These are phyloP conservation scores for Hydrotaea cyrtoneurina DNA, from an alignment of 2,888 invertebrate genomes.

Conservation along the genomic window DNA sequence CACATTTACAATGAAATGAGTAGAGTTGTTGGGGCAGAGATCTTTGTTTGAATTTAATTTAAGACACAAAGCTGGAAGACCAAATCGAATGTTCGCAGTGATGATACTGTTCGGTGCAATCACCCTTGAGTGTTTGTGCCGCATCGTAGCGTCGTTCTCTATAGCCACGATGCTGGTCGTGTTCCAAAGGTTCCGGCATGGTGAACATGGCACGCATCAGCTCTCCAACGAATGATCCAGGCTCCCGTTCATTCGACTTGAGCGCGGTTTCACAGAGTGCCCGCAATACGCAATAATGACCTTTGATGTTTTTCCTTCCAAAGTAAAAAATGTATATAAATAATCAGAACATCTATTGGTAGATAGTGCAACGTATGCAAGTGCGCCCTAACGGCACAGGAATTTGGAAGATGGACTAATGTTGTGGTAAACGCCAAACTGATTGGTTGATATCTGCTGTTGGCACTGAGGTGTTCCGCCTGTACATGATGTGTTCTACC, in stretches of 20 bases:
- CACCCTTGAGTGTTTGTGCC: slow-evolving; percentile 73
- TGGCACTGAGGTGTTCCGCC: no score
- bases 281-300: slow-evolving; percentile 81
- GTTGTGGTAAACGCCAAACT: no score
- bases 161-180: slow-evolving; percentile 54
- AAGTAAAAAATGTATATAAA: background rate
- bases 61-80: slow-evolving; percentile 75
- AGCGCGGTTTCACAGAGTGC: slow-evolving; percentile 82
- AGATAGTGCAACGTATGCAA: no score
- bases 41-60: slow-evolving; percentile 33
- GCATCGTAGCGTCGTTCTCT: slow-evolving; percentile 74
- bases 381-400: no score
- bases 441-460: no score
- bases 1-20: background rate
- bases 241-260: slow-evolving; percentile 73
- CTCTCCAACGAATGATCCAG: slow-evolving; percentile 77
- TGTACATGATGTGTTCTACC: no score
- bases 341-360: no score
- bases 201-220: slow-evolving; percentile 78
- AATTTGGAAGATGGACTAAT: no score
- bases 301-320: slow-evolving; percentile 76
- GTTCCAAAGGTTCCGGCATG: slow-evolving; percentile 74
- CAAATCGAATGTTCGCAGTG: slow-evolving; percentile 76
- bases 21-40: background rate
- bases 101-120: slow-evolving; percentile 74